Evolutionary conservation across 2,113 vertebrate genomes (phyloP).

Genomic region (Capreolus pygargus): DNA sequence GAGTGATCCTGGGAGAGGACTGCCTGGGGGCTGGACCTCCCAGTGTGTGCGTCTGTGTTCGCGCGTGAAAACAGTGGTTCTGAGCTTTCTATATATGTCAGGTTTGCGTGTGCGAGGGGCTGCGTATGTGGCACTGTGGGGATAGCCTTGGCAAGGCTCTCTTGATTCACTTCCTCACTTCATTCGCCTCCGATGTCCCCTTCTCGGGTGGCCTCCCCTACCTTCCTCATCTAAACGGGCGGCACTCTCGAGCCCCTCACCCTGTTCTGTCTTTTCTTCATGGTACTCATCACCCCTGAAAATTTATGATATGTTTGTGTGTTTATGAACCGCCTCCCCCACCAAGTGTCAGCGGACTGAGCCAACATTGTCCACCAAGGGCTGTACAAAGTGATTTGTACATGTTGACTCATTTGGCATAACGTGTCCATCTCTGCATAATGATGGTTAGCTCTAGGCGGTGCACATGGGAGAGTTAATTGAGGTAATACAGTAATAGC

Average conservation of each 20-base stretch:
- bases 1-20: not conserved
- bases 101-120: not conserved
- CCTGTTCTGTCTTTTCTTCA: not conserved
- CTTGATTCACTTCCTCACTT: not conserved
- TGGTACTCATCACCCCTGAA: not conserved
- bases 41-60: too few relatives aligned
- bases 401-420: not conserved
- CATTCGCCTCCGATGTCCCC: not conserved
- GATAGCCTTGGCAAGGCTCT: not conserved
- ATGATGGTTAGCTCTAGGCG: not conserved
- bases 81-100: not conserved
- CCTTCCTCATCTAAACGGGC: not conserved
- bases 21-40: not conserved
- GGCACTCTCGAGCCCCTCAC: accelerated
- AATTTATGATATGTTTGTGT: not conserved
- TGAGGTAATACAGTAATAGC: not conserved
- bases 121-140: not conserved
- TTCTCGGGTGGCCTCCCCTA: not conserved
- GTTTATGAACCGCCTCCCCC: not conserved
- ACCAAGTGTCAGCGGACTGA: not conserved
- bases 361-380: not conserved
- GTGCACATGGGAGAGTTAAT: not conserved
- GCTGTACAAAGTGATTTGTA: not conserved
- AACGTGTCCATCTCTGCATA: not conserved
- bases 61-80: not conserved